Percentiles rank a stretch among this genome's conserved stretches.
phyloP scores from a whole-genome alignment of 2,797 vertebrate genomes.

The Neomorphus geoffroyi region DNA sequence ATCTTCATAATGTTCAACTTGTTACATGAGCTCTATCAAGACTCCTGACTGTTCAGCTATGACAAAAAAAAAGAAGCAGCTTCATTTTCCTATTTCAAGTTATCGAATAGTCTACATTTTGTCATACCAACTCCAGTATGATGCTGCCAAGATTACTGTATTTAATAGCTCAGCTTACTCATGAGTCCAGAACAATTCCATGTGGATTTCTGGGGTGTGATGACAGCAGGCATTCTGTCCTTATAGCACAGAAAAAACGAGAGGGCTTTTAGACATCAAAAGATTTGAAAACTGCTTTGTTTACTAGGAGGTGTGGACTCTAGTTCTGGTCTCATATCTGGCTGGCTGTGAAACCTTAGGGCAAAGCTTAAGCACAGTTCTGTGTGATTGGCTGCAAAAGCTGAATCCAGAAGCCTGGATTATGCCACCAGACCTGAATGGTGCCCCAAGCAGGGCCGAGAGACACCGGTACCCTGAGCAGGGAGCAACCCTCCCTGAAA shows the following conservation, averaged over 20 bases:
- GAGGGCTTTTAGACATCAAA: background rate
- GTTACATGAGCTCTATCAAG: background rate
- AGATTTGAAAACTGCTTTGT: background rate
- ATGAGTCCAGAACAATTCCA: background rate
- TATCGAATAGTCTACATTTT: background rate
- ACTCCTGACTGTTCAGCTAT: background rate
- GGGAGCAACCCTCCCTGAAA: background rate
- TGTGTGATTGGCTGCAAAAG: background rate
- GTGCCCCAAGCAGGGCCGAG: rapidly evolving
- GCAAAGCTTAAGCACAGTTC: background rate
- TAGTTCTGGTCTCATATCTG: background rate
- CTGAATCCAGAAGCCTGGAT: background rate
- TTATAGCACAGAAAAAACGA: background rate
- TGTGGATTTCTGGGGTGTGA: background rate
- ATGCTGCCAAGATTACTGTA: background rate
- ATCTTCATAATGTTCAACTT: background rate
- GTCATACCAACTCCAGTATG: background rate
- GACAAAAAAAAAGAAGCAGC: background rate
- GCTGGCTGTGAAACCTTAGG: background rate
- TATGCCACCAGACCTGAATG: background rate
- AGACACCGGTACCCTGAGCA: too few relatives aligned
- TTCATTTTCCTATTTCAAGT: background rate
- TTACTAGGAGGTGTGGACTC: background rate
- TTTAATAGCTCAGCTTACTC: background rate
- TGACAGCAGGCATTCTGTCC: background rate